These are phyloP conservation scores for Slavum lentiscoides DNA, from an alignment of 2,888 invertebrate genomes.

Conservation along the genomic window DNA sequence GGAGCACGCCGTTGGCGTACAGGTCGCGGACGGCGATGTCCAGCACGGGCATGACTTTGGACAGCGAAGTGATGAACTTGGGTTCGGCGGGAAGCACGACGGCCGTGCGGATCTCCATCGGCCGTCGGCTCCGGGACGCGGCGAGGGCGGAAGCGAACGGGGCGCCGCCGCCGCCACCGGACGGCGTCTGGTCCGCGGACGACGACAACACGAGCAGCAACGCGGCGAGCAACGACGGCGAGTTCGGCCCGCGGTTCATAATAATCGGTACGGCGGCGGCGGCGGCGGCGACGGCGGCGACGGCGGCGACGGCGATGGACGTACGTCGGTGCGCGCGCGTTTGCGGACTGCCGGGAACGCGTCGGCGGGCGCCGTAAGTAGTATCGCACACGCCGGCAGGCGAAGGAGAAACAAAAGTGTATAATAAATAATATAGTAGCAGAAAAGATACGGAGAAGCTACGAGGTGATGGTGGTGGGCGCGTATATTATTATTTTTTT, in stretches of 20 bases:
- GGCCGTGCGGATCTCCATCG: constrained; percentile 54
- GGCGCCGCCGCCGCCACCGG: not conserved
- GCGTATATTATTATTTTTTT: constrained; percentile 3
- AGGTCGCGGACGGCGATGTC: constrained; percentile 67
- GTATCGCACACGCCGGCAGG: not conserved
- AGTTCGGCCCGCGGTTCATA: constrained; percentile 16
- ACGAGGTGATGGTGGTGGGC: constrained; percentile 3
- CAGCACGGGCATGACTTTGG: constrained; percentile 67
- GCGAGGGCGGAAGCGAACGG: not conserved
- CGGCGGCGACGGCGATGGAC: not conserved
- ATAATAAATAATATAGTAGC: too few relatives aligned
- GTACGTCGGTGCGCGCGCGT: constrained; percentile 1
- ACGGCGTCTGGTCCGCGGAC: not conserved
- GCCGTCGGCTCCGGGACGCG: not conserved
- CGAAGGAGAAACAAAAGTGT: too few relatives aligned
- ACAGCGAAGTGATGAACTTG: constrained; percentile 56
- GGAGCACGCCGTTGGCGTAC: constrained; percentile 64
- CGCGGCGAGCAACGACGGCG: not conserved
- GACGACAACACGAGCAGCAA: too few relatives aligned
- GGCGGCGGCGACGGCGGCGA: not conserved
- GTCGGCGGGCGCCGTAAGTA: not conserved
- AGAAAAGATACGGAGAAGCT: too few relatives aligned
- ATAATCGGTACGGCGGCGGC: constrained; percentile 8
- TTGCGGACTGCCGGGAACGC: not conserved
- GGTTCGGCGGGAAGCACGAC: constrained; percentile 55